These are phyloP conservation scores for Hyphantria cunea DNA, from an alignment of 1,140 invertebrate species.

Conservation along the genomic window DNA sequence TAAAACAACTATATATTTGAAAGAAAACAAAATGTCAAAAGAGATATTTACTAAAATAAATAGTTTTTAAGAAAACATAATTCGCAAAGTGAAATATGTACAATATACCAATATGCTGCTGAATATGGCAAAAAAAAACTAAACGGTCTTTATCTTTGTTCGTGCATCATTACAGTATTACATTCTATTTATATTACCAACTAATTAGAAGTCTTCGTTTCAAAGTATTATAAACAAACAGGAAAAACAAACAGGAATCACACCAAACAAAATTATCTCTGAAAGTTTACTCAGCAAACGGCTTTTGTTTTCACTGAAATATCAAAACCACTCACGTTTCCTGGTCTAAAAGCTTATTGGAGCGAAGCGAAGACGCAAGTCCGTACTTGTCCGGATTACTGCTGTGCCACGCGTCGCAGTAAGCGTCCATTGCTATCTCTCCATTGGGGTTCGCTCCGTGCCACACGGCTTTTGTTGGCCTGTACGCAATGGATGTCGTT, in stretches of 20 bases:
- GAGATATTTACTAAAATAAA: background rate
- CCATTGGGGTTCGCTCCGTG: slow-evolving; percentile 93
- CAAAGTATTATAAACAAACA: background rate
- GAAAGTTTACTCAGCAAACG: background rate
- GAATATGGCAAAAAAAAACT: too few species aligned
- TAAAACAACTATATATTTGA: too few species aligned
- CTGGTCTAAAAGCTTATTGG: slow-evolving; percentile 91
- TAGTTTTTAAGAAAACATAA: too few species aligned
- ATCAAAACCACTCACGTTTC: slow-evolving; percentile 72
- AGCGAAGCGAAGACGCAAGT: slow-evolving; percentile 90
- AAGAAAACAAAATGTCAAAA: too few species aligned
- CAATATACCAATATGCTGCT: too few species aligned
- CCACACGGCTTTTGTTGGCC: slow-evolving; percentile 96
- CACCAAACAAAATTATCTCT: background rate
- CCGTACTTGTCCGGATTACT: slow-evolving; percentile 89
- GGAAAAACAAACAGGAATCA: too few species aligned
- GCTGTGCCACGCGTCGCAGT: slow-evolving; percentile 97
- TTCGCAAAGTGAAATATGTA: too few species aligned
- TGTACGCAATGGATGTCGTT: slow-evolving; percentile 68
- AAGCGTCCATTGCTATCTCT: slow-evolving; percentile 92
- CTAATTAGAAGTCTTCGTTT: background rate
- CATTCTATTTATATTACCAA: background rate
- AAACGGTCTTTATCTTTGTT: too few species aligned
- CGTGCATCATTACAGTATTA: background rate
- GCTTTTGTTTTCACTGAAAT: slow-evolving; percentile 2